These are phyloP conservation scores for Armadillidium nasatum DNA, from an alignment of 1,140 invertebrate species.

Conservation along the genomic window DNA sequence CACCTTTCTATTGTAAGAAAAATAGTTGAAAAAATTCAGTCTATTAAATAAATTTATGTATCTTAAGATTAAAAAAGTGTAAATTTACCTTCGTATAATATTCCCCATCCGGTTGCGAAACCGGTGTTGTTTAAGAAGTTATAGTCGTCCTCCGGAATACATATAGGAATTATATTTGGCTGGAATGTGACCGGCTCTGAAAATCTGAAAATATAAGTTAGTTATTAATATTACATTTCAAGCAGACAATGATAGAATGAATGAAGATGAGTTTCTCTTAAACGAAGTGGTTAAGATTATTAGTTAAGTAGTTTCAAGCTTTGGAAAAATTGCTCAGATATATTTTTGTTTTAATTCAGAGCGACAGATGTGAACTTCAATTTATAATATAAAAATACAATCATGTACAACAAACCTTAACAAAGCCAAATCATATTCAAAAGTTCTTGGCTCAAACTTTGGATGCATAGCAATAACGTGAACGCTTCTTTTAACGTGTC, in stretches of 20 bases:
- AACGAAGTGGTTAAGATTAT: too few species aligned
- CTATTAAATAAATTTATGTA: neutral
- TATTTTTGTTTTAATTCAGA: neutral
- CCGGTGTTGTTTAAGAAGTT: constrained; percentile 77
- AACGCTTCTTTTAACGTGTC: constrained; percentile 77
- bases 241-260: too few species aligned
- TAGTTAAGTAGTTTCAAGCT: too few species aligned
- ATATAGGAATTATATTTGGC: constrained; percentile 84
- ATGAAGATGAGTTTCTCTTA: too few species aligned
- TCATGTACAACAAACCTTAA: constrained; percentile 54
- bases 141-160: constrained; percentile 76
- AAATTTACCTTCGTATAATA: constrained; percentile 74
- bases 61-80: neutral
- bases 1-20: too few species aligned
- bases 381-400: neutral
- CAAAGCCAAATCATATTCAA: constrained; percentile 86
- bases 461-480: constrained; percentile 88
- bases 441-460: constrained; percentile 83
- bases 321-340: too few species aligned
- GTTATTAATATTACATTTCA: neutral
- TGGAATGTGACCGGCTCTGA: constrained; percentile 85
- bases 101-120: constrained; percentile 86
- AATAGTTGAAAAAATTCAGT: constrained; percentile 52
- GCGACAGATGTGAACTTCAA: too few species aligned
- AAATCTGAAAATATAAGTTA: constrained; percentile 63